A percentile compares a stretch with the other conserved stretches of the same genome.
phyloP scores from a whole-genome alignment of 1,140 invertebrate genomes.

The Lethocerus indicus region DNA sequence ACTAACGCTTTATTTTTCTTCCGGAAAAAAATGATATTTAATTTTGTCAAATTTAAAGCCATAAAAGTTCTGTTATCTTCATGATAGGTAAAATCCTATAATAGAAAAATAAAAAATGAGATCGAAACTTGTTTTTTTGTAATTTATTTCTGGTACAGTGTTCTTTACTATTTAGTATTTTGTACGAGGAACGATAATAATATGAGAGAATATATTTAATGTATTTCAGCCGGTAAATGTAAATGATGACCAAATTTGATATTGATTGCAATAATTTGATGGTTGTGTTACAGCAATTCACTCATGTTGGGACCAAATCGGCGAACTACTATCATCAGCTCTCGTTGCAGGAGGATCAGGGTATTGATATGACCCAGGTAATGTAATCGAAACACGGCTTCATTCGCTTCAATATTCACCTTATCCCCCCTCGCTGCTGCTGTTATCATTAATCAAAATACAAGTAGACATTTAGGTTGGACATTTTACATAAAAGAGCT shows the following conservation, averaged over 20 bases:
- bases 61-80: no score
- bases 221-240: neutral
- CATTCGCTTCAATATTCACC: neutral
- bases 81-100: no score
- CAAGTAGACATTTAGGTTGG: no score
- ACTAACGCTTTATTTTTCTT: no score
- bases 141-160: neutral
- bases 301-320: slow-evolving; percentile 30
- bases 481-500: no score
- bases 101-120: neutral
- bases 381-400: slow-evolving; percentile 17
- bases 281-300: slow-evolving; percentile 16
- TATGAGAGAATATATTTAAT: neutral
- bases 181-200: neutral
- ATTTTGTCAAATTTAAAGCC: no score
- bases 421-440: no score
- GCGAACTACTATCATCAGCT: slow-evolving; percentile 58
- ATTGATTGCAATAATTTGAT: neutral
- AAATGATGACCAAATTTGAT: neutral
- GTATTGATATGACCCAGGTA: slow-evolving; percentile 51
- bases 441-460: no score
- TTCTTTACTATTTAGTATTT: neutral
- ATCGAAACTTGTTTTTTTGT: neutral
- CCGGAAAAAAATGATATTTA: no score
- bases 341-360: slow-evolving; percentile 50